Evolutionary conservation across 2,113 vertebrate species (phyloP), one percentile per base, ranked within the genome.

Genomic region (Nestor notabilis): DNA sequence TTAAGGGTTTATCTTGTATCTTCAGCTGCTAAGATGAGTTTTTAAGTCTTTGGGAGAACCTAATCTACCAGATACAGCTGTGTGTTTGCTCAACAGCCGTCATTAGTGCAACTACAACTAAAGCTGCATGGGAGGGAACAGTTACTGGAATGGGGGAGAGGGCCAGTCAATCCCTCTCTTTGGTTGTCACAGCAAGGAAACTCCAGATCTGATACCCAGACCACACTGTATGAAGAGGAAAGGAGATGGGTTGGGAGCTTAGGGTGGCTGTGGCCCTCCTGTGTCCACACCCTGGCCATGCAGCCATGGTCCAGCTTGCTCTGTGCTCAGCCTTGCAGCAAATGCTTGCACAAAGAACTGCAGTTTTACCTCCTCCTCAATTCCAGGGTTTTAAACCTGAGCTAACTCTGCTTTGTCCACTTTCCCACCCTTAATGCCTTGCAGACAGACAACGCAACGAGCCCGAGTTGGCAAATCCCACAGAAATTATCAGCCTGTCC

Each of bases 41-140:
- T 90, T 49, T 50, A 88, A 88, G 88, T 93, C 92, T 91, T 94
- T 93, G 79, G 63, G 63, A 86, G 71, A 86, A 86, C 43, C 60
- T 63, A 46, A 61, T 16, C 82, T 58, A 82, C 63, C 78, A 35
- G 28, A 63, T 70, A 70, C 23, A 1, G 3, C 47, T 44, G 60
- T 14, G 7, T 24, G 39, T 44, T n/a, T 37, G 64, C 37, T 66
- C 41, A 65, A 52, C n/a, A 70, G 8, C 37, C 68, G 71, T 8
- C 65, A 33, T 21, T 35, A 91, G 71, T 58, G 64, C 58, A 94
- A 55, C 68, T 41, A n/a, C 3, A 92, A 68, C 29, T 3, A 2
- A 49, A 68, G 80, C 5, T 75, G 87, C 63, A 63, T 49, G 21
- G 37, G 60, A 88, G 49, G 31, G 24, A n/a, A 47, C 41, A 50